Evolutionary conservation across 2,113 vertebrate species (phyloP).

Genomic region (Ardeotis arabs): DNA sequence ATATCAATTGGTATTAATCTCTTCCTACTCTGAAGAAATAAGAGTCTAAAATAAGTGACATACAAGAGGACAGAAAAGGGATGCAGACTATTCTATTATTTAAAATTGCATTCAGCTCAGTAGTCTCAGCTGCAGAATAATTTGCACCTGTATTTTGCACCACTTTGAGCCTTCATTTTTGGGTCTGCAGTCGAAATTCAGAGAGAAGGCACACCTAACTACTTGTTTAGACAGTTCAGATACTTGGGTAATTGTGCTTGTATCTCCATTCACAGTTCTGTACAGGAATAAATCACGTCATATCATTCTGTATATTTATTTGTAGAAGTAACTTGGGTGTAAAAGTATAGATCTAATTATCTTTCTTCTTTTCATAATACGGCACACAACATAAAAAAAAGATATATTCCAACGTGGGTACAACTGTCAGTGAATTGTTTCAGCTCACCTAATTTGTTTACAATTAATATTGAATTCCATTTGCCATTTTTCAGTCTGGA

Average conservation of each 20-base stretch:
- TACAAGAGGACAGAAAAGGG: neutral
- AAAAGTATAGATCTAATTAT: neutral
- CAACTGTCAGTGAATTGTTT: neutral
- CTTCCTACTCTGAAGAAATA: neutral
- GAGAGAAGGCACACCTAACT: neutral
- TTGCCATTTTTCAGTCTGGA: neutral
- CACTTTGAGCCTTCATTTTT: neutral
- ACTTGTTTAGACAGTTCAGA: neutral
- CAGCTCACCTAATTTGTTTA: neutral
- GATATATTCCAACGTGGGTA: neutral
- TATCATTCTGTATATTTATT: neutral
- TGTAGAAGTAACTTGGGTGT: neutral
- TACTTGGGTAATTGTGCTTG: neutral
- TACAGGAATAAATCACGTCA: neutral
- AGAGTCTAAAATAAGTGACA: neutral
- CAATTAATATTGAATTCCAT: neutral
- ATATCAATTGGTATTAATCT: neutral
- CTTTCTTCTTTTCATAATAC: neutral
- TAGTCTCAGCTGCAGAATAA: neutral
- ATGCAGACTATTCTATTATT: neutral
- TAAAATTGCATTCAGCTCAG: neutral
- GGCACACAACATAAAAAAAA: neutral
- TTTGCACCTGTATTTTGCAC: neutral
- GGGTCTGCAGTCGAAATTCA: neutral
- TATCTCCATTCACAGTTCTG: neutral